These are phyloP conservation scores for Plecturocebus donacophilus DNA, from an alignment of 2,113 vertebrate genomes.

Conservation along the genomic window DNA sequence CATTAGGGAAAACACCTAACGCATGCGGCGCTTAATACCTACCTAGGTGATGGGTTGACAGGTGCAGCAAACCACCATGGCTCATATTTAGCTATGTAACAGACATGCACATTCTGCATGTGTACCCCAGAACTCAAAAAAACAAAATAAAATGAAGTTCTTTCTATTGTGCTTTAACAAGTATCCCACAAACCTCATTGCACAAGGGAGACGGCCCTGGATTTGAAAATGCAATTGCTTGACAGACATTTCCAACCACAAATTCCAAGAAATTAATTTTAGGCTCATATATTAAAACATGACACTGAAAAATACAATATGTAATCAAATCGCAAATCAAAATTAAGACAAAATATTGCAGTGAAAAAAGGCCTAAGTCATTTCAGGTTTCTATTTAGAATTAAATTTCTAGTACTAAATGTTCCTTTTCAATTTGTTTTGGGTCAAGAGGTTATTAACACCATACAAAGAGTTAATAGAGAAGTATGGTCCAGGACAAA, in stretches of 20 bases:
- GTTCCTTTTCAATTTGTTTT: conserved; percentile 60
- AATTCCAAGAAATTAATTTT: neutral
- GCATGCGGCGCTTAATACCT: too few relatives aligned
- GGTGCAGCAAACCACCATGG: too few relatives aligned
- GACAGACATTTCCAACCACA: neutral
- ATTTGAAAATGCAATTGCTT: neutral
- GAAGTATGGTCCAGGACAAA: conserved; percentile 76
- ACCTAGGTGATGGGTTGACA: too few relatives aligned
- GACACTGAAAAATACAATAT: conserved; percentile 21
- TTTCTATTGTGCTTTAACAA: neutral
- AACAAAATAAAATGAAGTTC: neutral
- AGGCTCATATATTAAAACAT: conserved; percentile 29
- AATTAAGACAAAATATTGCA: conserved; percentile 54
- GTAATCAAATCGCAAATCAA: conserved; percentile 29
- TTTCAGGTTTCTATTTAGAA: conserved; percentile 45
- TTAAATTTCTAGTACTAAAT: conserved; percentile 52
- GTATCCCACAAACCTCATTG: neutral
- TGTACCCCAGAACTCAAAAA: too few relatives aligned
- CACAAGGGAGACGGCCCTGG: neutral
- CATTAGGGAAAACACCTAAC: too few relatives aligned
- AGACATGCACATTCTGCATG: too few relatives aligned
- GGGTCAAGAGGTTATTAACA: conserved; percentile 67
- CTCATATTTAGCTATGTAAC: too few relatives aligned
- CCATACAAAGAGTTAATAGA: conserved; percentile 70
- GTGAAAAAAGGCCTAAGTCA: conserved; percentile 24